Evolutionary conservation across 2,113 vertebrate species (phyloP).

Genomic region (Saimiri boliviensis): DNA sequence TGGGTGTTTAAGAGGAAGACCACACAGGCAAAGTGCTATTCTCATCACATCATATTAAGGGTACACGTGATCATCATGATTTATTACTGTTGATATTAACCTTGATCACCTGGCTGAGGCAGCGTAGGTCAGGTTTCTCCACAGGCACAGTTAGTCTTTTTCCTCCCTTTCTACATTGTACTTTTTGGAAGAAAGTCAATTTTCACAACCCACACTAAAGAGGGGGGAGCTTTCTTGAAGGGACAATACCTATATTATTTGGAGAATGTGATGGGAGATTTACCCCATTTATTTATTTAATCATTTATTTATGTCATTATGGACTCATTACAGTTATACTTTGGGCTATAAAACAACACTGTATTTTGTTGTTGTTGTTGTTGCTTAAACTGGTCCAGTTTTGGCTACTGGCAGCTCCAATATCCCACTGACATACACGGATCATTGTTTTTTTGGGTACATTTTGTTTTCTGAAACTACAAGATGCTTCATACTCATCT

Average conservation of each 20-base stretch:
- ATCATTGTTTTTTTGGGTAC: not conserved
- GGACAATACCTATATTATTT: not conserved
- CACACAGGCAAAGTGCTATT: not conserved
- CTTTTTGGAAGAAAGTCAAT: not conserved
- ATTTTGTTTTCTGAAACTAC: constrained; percentile 8
- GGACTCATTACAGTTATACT: not conserved
- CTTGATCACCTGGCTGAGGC: not conserved
- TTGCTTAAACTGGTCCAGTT: not conserved
- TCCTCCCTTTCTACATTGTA: not conserved
- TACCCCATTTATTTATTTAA: not conserved
- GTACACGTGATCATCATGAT: not conserved
- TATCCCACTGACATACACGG: not conserved
- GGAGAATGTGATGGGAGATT: not conserved
- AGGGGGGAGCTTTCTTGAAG: not conserved
- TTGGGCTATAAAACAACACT: not conserved
- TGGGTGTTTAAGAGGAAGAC: not conserved
- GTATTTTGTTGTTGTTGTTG: not conserved
- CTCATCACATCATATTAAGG: not conserved
- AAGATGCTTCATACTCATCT: not conserved
- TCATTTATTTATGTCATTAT: not conserved
- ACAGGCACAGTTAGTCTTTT: not conserved
- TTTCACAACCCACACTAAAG: not conserved
- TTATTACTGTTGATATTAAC: not conserved
- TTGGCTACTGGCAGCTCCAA: not conserved
- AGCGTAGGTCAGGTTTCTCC: not conserved